Conservation (phyloP, 1,140 invertebrate species). For the Littorina saxatilis region DNA sequence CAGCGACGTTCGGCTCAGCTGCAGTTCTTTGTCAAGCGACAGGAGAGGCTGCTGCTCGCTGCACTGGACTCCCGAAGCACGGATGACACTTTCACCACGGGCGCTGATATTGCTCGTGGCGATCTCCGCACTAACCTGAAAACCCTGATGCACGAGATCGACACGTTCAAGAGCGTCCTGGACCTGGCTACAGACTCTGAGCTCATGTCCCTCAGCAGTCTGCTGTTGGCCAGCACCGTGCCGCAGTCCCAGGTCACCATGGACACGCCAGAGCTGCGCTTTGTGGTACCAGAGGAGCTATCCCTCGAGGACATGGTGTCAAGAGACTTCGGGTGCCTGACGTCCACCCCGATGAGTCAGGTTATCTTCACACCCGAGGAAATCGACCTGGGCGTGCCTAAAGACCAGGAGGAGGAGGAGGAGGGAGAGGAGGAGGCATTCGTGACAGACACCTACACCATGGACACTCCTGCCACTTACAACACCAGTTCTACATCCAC, state of each 20-base stretch:
- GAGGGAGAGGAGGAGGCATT: slow-evolving; percentile 2
- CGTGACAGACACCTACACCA: background rate
- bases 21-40: slow-evolving; percentile 48
- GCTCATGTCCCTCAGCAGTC: slow-evolving; percentile 40
- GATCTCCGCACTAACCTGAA: slow-evolving; percentile 51
- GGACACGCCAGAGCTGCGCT: slow-evolving; percentile 19
- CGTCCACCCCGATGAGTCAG: background rate
- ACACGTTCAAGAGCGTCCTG: slow-evolving; percentile 52
- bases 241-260: slow-evolving; percentile 12
- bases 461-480: background rate
- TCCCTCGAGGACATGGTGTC: slow-evolving; percentile 39
- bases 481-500: too few species aligned
- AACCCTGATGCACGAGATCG: slow-evolving; percentile 50
- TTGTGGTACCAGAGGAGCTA: background rate
- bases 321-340: slow-evolving; percentile 45
- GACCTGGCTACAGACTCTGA: slow-evolving; percentile 49
- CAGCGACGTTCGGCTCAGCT: slow-evolving; percentile 47
- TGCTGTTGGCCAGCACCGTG: slow-evolving; percentile 38
- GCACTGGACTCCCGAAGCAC: slow-evolving; percentile 46
- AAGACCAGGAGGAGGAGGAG: background rate
- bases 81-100: slow-evolving; percentile 41
- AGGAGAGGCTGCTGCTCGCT: slow-evolving; percentile 51
- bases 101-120: slow-evolving; percentile 40
- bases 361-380: slow-evolving; percentile 44
- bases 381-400: background rate